Evolutionary conservation across 2,888 invertebrate genomes (phyloP), one percentile per base, ranked within the genome.

Genomic region (Morpho helenor): DNA sequence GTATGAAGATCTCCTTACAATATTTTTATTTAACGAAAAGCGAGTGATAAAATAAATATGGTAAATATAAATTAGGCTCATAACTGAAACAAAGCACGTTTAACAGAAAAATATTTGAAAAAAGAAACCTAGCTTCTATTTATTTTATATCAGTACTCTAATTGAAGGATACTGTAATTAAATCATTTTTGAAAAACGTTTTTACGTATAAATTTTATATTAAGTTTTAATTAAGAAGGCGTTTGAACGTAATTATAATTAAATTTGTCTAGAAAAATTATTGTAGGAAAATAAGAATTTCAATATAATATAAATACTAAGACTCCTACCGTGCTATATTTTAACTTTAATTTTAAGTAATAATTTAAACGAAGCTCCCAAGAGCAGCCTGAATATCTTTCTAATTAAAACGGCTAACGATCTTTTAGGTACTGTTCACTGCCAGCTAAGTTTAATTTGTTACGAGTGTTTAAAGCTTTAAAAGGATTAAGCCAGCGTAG

Each of bases 371-470:
- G 61, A 62, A 52, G 56, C 53, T 56, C 53, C 50, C 54, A 52
- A 56, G 56, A 56, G 59, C 50, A 56, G 56, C 50, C 53, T 62
- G 53, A 62, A 59, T 59, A 62, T 62, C 53, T 62, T 62, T 62
- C 53, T 59, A 62, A 62, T 62, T 62, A 62, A 62, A 59, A 45
- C 61, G 45, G 48, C 59, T 59, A 56, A 62, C 61, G 59, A 59
- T 53, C 59, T 59, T 55, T 62, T 62, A 62, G 56, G 51, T 59
- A 62, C 56, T 62, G 59, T 54, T 53, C 53, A 53, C 53, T 58
- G 53, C 53, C 56, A 51, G 61, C 51, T 56, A 59, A 47, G 50
- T 59, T 62, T 62, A 62, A 62, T 62, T 59, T 56, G 59, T 59
- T 50, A 62, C 59, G 47, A 49, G 56, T 60, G 31, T 48, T 54